phyloP scores from a whole-genome alignment of 2,888 invertebrate species.

The Torymus aiolomorphi region DNA sequence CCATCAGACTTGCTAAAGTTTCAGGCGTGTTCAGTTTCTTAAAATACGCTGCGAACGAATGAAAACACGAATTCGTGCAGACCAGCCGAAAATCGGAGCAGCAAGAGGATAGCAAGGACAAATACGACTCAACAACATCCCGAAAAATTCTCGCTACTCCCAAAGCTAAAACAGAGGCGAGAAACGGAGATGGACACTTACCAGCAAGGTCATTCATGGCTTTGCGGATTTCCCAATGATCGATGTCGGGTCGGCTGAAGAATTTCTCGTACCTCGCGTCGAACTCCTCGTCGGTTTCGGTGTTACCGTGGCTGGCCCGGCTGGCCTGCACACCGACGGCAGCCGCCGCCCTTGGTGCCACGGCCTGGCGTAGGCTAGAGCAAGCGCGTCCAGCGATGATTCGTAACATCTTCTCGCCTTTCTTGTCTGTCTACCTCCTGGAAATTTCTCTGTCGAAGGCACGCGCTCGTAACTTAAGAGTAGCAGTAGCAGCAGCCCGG shows the following conservation, averaged over 20 bases:
- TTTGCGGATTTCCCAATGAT: conserved; percentile 95
- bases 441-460: background rate
- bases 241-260: conserved; percentile 91
- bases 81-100: too few relatives aligned
- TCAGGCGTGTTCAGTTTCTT: too few relatives aligned
- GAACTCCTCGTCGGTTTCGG: conserved; percentile 90
- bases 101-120: too few relatives aligned
- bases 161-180: background rate
- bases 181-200: conserved; percentile 56
- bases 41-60: too few relatives aligned
- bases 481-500: background rate
- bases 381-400: conserved; percentile 18
- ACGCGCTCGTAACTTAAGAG: background rate
- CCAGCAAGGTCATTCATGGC: conserved; percentile 88
- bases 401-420: conserved; percentile 46
- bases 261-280: conserved; percentile 88
- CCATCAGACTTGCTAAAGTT: too few relatives aligned
- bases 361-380: conserved; percentile 15
- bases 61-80: too few relatives aligned
- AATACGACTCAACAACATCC: too few relatives aligned
- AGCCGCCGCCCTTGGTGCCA: conserved; percentile 3
- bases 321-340: conserved; percentile 14
- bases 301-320: conserved; percentile 21
- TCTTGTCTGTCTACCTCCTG: conserved; percentile 18
- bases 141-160: too few relatives aligned